A percentile compares a stretch with the other conserved stretches of the same genome.
Evolutionary conservation across 2,113 vertebrate species (phyloP).

Genomic region (Apistogramma diplotaenia): DNA sequence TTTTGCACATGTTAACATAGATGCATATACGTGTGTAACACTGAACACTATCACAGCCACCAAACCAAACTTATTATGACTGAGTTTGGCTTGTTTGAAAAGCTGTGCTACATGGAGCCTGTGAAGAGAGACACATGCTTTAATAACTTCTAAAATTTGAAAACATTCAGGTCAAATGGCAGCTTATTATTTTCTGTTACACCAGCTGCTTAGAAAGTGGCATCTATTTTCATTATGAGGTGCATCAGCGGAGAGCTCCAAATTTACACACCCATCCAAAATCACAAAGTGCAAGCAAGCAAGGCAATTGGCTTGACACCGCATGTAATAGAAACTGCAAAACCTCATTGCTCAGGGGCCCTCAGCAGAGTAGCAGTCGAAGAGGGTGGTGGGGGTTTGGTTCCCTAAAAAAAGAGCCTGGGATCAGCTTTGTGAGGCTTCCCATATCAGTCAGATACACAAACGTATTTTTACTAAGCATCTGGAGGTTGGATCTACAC

Average conservation of each 20-base stretch:
- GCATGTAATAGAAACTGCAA: slow-evolving; percentile 56
- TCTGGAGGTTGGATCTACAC: slow-evolving; percentile 54
- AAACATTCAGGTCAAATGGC: slow-evolving; percentile 13
- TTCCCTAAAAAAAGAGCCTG: slow-evolving; percentile 1
- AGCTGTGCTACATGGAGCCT: background rate
- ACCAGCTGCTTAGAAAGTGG: slow-evolving; percentile 3
- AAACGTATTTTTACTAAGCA: slow-evolving; percentile 55
- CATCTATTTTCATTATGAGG: slow-evolving; percentile 5
- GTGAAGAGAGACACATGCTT: background rate
- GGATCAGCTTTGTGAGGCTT: slow-evolving; percentile 31
- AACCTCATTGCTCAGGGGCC: slow-evolving; percentile 46
- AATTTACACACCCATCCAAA: slow-evolving; percentile 40
- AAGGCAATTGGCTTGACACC: slow-evolving; percentile 67
- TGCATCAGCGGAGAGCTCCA: slow-evolving; percentile 29
- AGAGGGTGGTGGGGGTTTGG: slow-evolving; percentile 31
- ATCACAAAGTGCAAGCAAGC: slow-evolving; percentile 46
- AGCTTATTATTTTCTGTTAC: slow-evolving; percentile 30
- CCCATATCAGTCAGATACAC: slow-evolving; percentile 55
- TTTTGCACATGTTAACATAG: background rate
- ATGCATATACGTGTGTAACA: background rate
- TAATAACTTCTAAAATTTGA: slow-evolving; percentile 6
- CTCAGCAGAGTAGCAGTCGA: slow-evolving; percentile 10
- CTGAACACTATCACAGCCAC: background rate
- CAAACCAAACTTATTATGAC: background rate
- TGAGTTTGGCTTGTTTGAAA: background rate